Conservation (phyloP, 2,797 vertebrate genomes). For the Acropternis orthonyx region DNA sequence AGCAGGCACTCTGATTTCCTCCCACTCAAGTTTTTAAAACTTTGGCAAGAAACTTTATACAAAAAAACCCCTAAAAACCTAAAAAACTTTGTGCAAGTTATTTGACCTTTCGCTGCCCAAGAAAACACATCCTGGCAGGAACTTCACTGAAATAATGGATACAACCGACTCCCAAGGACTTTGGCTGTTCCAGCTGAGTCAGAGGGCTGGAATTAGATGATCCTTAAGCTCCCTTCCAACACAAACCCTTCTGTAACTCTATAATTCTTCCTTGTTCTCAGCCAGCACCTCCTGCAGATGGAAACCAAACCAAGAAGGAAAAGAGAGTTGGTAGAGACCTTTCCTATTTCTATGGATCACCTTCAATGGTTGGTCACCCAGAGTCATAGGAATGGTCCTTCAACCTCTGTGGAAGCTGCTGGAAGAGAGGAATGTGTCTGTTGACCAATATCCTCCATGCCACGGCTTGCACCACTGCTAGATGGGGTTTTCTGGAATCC, state of each 20-base stretch:
- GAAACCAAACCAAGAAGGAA: background rate
- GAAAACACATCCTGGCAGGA: background rate
- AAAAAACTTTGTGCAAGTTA: background rate
- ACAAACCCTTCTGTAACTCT: background rate
- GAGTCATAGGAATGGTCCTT: background rate
- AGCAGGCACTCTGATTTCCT: background rate
- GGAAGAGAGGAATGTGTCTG: background rate
- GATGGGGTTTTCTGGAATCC: background rate
- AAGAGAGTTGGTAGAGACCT: background rate
- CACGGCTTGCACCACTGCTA: background rate
- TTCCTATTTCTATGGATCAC: background rate
- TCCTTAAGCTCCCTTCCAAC: background rate
- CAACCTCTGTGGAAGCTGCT: background rate
- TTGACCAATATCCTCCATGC: background rate
- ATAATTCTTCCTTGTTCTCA: background rate
- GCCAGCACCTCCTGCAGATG: background rate
- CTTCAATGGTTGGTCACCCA: background rate
- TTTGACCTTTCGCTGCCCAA: background rate
- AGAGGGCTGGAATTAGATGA: background rate
- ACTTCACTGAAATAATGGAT: background rate
- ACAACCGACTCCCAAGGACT: background rate
- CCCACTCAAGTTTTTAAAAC: background rate
- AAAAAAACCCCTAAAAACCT: too few relatives aligned
- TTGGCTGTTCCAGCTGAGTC: background rate
- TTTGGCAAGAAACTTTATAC: background rate